Base-by-base conservation (phyloP, 2,113 vertebrate genomes). In the Phylloscopus trochiloides region DNA sequence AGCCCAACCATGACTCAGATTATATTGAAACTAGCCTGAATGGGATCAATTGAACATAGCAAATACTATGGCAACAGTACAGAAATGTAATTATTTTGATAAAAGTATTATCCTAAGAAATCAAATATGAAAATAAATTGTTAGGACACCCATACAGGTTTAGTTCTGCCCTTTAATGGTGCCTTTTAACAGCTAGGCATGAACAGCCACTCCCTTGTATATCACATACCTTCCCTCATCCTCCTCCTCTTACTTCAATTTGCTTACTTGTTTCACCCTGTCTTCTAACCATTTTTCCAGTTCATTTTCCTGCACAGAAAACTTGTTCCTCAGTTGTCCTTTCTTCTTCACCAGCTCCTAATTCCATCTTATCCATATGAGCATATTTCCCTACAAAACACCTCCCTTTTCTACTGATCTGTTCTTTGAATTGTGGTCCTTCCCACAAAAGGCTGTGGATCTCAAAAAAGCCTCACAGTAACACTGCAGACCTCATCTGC, bases 21-120 rank as follows among this genome's bases (percentile, higher is more conserved):
- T 31, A 43, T 38, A 81, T 19, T 0, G 0, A 67, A 81, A 62
- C 4, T 32, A 74, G 67, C 1, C 9, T 54, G 28, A 42, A 77
- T 15, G 3, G 81, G 28, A 78, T 47, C n/a, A 78, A 20, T 9
- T 43, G 32, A 87, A 77, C n/a, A 54, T 1, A 87, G 47, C 31
- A 81, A 77, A 45, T 32, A 59, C 26, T 81, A 63, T 38, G 52
- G 42, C 20, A 81, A 34, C 4, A 58, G 25, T 32, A 79, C 0
- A 59, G 52, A 86, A 91, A 59, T 38, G 40, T 0, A 79, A 29
- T 13, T 79, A 28, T 48, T 89, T 68, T 16, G 10, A 71, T 61
- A 57, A 48, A 55, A 66, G 7, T 31, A 73, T 31, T 65, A 72
- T 17, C 11, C 4, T 58, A 63, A 74, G 47, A 66, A 84, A 73